Conservation (phyloP, 2,888 invertebrate genomes). For the Xestia c-nigrum region DNA sequence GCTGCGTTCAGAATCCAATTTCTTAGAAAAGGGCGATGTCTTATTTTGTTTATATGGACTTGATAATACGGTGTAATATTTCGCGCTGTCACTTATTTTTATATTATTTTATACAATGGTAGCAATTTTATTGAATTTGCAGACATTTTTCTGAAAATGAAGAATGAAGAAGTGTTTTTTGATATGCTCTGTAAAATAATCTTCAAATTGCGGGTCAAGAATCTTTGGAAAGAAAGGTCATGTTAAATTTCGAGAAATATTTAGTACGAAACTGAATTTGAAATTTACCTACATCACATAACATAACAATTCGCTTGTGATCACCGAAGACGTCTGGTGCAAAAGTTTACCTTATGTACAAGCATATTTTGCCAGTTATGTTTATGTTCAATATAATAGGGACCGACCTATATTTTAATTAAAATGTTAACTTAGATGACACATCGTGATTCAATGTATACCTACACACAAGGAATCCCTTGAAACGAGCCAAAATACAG, state of each 20-base stretch:
- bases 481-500: conserved; percentile 26
- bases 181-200: background rate
- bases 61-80: conserved; percentile 41
- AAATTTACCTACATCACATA: background rate
- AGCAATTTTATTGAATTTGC: conserved; percentile 13
- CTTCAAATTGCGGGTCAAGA: background rate
- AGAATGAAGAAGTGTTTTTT: background rate
- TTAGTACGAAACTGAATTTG: background rate
- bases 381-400: background rate
- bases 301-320: background rate
- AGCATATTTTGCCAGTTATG: background rate
- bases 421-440: background rate
- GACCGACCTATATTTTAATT: background rate
- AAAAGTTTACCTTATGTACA: background rate
- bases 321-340: background rate
- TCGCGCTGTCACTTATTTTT: conserved; percentile 32
- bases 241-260: background rate
- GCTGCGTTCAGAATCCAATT: conserved; percentile 77
- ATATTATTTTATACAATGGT: conserved; percentile 14
- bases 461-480: conserved; percentile 4
- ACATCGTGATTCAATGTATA: conserved; percentile 16
- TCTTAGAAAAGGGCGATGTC: conserved; percentile 70
- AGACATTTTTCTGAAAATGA: background rate
- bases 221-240: background rate
- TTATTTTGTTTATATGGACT: conserved; percentile 47